Evolutionary conservation across 1,140 invertebrate species (phyloP).

Genomic region (Anoplolepis gracilipes): DNA sequence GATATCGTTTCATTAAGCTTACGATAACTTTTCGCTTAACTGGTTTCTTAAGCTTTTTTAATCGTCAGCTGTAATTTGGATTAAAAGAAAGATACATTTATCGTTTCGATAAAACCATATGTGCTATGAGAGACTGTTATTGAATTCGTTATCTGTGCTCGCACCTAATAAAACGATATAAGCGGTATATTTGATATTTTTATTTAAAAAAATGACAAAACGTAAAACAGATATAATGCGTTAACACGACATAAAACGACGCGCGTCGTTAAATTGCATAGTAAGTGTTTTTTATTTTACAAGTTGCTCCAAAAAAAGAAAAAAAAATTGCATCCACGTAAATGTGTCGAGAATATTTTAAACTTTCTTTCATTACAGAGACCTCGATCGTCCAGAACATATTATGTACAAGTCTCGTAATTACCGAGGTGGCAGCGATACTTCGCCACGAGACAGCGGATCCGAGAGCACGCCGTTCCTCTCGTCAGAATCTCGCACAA

Average conservation of each 20-base stretch:
- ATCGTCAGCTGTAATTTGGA: conserved; percentile 33
- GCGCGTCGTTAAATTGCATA: neutral
- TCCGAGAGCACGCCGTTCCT: conserved; percentile 77
- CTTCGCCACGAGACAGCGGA: conserved; percentile 69
- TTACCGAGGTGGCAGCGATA: conserved; percentile 52
- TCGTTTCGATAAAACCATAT: neutral
- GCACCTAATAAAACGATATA: conserved; percentile 14
- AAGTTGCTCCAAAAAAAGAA: neutral
- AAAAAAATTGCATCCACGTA: neutral
- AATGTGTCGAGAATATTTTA: neutral
- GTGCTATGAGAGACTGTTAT: neutral
- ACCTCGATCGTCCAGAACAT: neutral
- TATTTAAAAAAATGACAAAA: neutral
- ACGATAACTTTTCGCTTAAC: conserved; percentile 24
- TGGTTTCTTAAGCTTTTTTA: neutral
- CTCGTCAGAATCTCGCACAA: conserved; percentile 70
- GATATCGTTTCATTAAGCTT: neutral
- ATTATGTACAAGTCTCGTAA: conserved; percentile 59
- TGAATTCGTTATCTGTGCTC: conserved; percentile 1
- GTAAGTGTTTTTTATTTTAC: neutral
- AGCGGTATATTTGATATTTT: neutral
- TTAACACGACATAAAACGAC: neutral
- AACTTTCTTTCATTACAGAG: neutral
- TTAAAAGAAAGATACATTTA: neutral
- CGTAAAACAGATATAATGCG: neutral